phyloP scores from a whole-genome alignment of 2,888 invertebrate species.

The Desoria tigrina region DNA sequence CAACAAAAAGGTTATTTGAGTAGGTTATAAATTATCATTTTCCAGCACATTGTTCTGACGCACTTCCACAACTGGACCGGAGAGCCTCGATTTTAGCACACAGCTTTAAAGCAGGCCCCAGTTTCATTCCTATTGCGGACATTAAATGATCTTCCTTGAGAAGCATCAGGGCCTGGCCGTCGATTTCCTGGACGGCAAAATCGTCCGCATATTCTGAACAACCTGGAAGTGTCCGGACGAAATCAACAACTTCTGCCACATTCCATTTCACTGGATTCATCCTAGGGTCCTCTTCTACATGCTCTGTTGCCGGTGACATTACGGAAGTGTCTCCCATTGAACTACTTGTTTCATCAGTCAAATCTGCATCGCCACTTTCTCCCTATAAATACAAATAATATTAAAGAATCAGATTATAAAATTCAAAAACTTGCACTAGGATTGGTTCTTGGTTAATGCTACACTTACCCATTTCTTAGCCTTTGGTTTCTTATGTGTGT shows the following conservation, averaged over 20 bases:
- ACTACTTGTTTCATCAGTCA: slow-evolving; percentile 52
- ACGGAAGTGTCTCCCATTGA: slow-evolving; percentile 48
- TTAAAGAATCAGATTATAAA: too few relatives aligned
- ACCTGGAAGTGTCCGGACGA: slow-evolving; percentile 84
- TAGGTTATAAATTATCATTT: not conserved
- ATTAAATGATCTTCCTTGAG: slow-evolving; percentile 92
- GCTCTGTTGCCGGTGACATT: slow-evolving; percentile 43
- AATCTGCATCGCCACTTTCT: slow-evolving; percentile 44
- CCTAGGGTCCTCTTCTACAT: slow-evolving; percentile 57
- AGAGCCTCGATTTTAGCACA: slow-evolving; percentile 87
- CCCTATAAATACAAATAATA: slow-evolving; percentile 33
- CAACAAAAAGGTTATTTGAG: too few relatives aligned
- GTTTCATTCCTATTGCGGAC: slow-evolving; percentile 90
- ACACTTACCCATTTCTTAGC: slow-evolving; percentile 48
- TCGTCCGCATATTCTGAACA: slow-evolving; percentile 92
- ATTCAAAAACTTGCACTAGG: not conserved
- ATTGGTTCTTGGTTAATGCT: not conserved
- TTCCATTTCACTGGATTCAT: slow-evolving; percentile 69
- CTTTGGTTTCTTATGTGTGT: slow-evolving; percentile 30
- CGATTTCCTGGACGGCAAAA: slow-evolving; percentile 92
- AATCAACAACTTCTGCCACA: slow-evolving; percentile 63
- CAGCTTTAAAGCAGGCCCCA: slow-evolving; percentile 93
- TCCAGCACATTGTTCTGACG: not conserved
- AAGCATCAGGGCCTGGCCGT: slow-evolving; percentile 88
- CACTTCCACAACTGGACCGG: slow-evolving; percentile 56